A percentile compares a stretch with the other conserved stretches of the same genome.
phyloP scores from a whole-genome alignment of 2,113 vertebrate genomes.

The Crotalus viridis region DNA sequence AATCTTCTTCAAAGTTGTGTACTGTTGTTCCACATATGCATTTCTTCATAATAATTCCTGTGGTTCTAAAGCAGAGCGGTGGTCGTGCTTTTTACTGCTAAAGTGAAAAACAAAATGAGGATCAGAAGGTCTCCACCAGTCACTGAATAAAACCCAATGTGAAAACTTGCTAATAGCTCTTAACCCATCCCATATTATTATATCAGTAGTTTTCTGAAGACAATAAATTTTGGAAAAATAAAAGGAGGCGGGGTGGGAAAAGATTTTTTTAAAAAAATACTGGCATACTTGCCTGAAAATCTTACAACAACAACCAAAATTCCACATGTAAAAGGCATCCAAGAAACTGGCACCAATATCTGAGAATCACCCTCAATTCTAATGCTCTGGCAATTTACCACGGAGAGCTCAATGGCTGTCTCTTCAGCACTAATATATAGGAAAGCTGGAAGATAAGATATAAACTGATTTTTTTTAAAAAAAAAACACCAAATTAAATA shows the following conservation, averaged over 20 bases:
- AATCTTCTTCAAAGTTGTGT: slow-evolving; percentile 12
- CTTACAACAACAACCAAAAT: neutral
- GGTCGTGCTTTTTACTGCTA: slow-evolving; percentile 10
- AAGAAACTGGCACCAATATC: neutral
- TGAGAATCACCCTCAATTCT: neutral
- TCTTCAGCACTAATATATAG: neutral
- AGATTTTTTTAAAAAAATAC: neutral
- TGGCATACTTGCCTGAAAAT: neutral
- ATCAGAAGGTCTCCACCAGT: neutral
- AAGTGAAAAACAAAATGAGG: slow-evolving; percentile 4
- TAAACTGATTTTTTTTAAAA: neutral
- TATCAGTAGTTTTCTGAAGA: neutral
- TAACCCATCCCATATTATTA: neutral
- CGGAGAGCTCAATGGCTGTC: neutral
- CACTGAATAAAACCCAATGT: neutral
- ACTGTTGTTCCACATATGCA: slow-evolving; percentile 29
- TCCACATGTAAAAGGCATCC: neutral
- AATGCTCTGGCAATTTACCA: neutral
- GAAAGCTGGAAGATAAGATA: neutral
- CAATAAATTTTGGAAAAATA: neutral
- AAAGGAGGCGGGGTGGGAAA: neutral
- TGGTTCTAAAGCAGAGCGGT: slow-evolving; percentile 21
- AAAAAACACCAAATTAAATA: neutral
- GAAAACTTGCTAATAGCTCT: neutral
- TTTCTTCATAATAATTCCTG: neutral